Conservation (phyloP, 2,797 vertebrate genomes). For the Mastacembelus armatus region DNA sequence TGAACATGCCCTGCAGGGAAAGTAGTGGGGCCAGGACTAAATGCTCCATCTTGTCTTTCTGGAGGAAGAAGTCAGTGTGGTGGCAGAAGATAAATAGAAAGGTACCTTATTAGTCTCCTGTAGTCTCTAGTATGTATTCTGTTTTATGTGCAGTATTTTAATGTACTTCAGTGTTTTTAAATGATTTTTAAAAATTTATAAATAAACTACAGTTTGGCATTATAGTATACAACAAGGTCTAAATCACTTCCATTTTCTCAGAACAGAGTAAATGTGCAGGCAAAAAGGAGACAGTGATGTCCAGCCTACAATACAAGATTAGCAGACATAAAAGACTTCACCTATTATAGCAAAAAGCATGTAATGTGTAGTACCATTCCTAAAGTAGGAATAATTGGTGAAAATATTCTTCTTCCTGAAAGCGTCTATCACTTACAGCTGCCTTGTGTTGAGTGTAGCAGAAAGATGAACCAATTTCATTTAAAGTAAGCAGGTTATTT, state of each 20-base stretch:
- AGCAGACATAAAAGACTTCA: conserved; percentile 13
- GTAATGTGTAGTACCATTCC: not conserved
- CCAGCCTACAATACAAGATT: not conserved
- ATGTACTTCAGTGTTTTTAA: not conserved
- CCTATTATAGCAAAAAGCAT: conserved; percentile 2
- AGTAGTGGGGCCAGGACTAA: conserved; percentile 88
- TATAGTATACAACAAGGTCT: too few relatives aligned
- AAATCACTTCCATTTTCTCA: too few relatives aligned
- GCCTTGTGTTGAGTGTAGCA: conserved; percentile 10
- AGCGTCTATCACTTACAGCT: conserved; percentile 17
- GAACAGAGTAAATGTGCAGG: too few relatives aligned
- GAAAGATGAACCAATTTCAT: conserved; percentile 2
- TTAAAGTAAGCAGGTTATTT: not conserved
- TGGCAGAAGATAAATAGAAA: not conserved
- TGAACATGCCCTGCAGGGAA: conserved; percentile 89
- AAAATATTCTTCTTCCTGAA: conserved; percentile 7
- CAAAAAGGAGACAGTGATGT: conserved; percentile 2
- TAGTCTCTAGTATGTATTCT: not conserved
- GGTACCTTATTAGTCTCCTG: not conserved
- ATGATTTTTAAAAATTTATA: not conserved
- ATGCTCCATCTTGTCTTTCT: conserved; percentile 87
- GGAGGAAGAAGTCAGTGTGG: conserved; percentile 21
- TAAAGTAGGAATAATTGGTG: not conserved
- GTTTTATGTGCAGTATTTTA: conserved; percentile 1
- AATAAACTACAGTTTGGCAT: too few relatives aligned